Evolutionary conservation across 1,140 invertebrate species (phyloP), one percentile per base, ranked within the genome.

Genomic region (Drosophila kohkoa): DNA sequence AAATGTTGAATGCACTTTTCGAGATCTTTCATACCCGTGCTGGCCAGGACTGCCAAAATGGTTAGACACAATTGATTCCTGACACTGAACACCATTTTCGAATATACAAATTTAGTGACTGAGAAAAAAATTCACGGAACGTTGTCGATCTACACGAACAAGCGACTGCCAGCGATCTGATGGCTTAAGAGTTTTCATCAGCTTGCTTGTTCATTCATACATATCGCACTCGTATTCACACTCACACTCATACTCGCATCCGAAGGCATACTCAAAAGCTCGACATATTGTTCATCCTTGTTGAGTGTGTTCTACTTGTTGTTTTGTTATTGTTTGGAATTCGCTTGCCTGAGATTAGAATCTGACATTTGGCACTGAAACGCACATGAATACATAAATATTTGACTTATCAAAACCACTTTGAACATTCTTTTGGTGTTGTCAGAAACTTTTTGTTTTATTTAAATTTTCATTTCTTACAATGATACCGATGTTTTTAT

Each of bases 381-480:
- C 16, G 16, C 16, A 16, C 16, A 16, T 16, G 16, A 16, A 16
- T 16, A 16, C 16, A 16, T 16, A 16, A 16, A 16, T 16, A 16
- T 16, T 16, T 16, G 16, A 16, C 16, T 16, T 15, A 15, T 15
- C 15, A 11, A n/a, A 45, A 35, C 32, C 32, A 35, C 0, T 52
- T n/a, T 52, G 28, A 16, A 16, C 77, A 16, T 82, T 88, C 73
- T 88, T 88, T 76, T 62, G 68, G 68, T 88, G 82, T 88, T 88
- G 82, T 87, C 80, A 87, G 80, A 62, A 58, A 30, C 43, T 64
- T 60, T 64, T 55, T 58, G 55, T 67, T 8, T 52, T 55, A 11
- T 65, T 69, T 76, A 69, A 51, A 59, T 75, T 72, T 76, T 71
- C 72, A 68, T 55, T 57, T 60, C 45, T n/a, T 43, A 2, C 51